Base-by-base conservation (phyloP, 2,797 vertebrate genomes). In the Gadopsis bispinosus region DNA sequence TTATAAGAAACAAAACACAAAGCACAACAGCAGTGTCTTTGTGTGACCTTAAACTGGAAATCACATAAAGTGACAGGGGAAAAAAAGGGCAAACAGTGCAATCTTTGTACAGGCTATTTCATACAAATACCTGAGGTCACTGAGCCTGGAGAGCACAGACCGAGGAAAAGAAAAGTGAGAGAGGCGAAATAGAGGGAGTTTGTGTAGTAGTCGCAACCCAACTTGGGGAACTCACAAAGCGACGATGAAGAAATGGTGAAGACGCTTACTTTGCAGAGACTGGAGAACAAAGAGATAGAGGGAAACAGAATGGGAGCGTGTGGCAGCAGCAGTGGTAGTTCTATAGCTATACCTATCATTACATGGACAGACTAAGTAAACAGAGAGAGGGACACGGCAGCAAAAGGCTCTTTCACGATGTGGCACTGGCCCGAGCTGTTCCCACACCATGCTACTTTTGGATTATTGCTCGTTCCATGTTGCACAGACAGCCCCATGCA, bases 311-410 rank as follows among this genome's bases (percentile, higher is more conserved):
- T 54, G 77, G 74, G 63, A 75, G 72, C 45, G 41, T 16, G 74
- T 48, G 69, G 87, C 64, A 7, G 87, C 81, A 73, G 61, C 78
- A 65, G 71, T 51, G 77, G 83, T 53, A 55, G 58, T 81, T 87
- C 71, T 68, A 60, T 78, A 85, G 79, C 88, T 65, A 62, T 75
- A 83, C 84, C 90, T 91, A 70, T 92, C 88, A 93, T 93, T 92
- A 92, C 80, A 81, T 19, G 41, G 71, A 77, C 84, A 14, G 59
- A 37, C 80, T 69, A 69, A 85, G 79, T 86, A 89, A 92, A 93
- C 84, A 87, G 39, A 83, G 45, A 62, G 66, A 87, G 63, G 66
- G 67, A 87, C 11, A 35, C 68, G 63, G 76, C 66, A 66, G 83
- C 81, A 73, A 62, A 73, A 70, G 48, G 72, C 74, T 56, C 41